Base-by-base conservation (phyloP, 2,113 vertebrate genomes). In the Marmota flaviventris region DNA sequence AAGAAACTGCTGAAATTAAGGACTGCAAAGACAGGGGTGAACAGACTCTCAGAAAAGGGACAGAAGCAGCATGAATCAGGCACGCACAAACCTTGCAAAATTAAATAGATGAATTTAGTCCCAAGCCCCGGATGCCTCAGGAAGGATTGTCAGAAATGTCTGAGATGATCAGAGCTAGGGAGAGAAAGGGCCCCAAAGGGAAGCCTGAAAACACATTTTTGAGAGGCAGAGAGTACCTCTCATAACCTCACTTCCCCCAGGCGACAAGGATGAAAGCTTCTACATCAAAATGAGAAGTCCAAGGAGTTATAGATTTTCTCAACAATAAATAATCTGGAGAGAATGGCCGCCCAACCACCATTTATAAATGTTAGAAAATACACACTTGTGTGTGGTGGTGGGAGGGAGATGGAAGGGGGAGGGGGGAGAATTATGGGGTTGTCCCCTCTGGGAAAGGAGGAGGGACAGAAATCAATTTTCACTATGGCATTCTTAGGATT, bases 261-360 rank as follows among this genome's bases (percentile, higher is more conserved):
- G 98, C 97, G 75, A 89, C 92, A 91, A 42, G 69, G 95, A 97
- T 97, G 97, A 98, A 94, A 98, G 97, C 97, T 98, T 96, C 96
- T 98, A 97, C 95, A 97, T 98, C 98, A 98, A 98, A 98, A 98
- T 95, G 97, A 98, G 97, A 95, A 97, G 98, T 93, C 95, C 96
- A 93, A 98, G 93, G 97, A 98, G 96, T 98, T 97, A 97, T 97
- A 97, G 97, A 97, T 97, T 97, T 98, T 97, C 97, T 97, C 96
- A 96, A 97, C 98, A 97, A 97, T 98, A 98, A 98, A 98, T 98
- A 98, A 98, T 95, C 97, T 93, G 67, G 63, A 97, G 95, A 97
- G 95, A 97, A 96, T 97, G 92, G 96, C 97, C 20, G 79, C 94
- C 97, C 97, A 95, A 96, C 89, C 95, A 89, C 93, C 87, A 56